These are phyloP conservation scores for Stichopus horrens DNA, from an alignment of 53 echinoderm and acorn worm species.

Conservation along the genomic window DNA sequence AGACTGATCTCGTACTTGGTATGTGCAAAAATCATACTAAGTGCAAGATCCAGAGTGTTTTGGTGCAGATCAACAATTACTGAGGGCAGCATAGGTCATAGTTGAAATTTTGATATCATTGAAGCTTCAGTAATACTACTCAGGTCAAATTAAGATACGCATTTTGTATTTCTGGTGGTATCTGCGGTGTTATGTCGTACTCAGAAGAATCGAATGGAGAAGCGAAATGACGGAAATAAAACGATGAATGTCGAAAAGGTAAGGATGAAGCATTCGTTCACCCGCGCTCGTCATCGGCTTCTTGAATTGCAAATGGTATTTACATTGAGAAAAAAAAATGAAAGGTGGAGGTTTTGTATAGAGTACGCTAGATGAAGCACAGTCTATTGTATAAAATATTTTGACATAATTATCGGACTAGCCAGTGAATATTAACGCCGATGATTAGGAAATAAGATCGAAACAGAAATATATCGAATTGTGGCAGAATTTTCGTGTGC, in stretches of 20 bases:
- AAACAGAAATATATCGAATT: constrained; percentile 4
- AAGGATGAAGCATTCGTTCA: too few relatives aligned
- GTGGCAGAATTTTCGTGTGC: not conserved
- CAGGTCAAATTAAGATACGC: too few relatives aligned
- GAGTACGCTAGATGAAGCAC: not conserved
- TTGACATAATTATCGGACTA: not conserved
- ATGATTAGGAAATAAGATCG: constrained; percentile 13
- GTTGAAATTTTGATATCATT: too few relatives aligned
- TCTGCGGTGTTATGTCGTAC: not conserved
- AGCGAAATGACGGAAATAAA: not conserved
- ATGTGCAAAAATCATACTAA: too few relatives aligned
- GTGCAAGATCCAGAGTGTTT: too few relatives aligned
- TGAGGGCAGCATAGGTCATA: too few relatives aligned
- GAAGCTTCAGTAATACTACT: too few relatives aligned
- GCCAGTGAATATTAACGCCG: not conserved
- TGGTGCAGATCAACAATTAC: too few relatives aligned
- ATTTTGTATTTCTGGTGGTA: too few relatives aligned
- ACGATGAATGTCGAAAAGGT: too few relatives aligned
- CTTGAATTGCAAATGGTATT: not conserved
- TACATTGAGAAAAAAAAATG: not conserved
- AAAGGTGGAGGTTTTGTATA: not conserved
- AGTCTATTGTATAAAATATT: not conserved
- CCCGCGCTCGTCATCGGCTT: not conserved
- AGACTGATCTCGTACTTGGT: too few relatives aligned
- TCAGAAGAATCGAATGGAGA: not conserved